Percentiles rank a stretch among this genome's conserved stretches.
Evolutionary conservation across 2,888 invertebrate genomes (phyloP).

Genomic region (Camponotus fellah): DNA sequence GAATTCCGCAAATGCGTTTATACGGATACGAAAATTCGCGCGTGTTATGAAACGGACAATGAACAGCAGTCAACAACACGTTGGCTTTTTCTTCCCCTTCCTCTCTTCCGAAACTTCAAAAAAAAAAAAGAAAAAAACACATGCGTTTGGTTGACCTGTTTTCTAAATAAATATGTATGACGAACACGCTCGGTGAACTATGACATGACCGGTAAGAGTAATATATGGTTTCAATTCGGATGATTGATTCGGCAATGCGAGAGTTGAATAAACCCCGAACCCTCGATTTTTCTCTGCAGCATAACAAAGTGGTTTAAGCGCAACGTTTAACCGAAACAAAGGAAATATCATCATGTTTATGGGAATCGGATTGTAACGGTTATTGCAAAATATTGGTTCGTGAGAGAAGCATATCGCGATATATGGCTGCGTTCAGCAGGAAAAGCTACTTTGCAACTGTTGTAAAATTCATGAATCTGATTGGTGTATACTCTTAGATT

Average conservation of each 20-base stretch:
- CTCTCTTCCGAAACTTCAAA: slow-evolving; percentile 1
- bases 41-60: slow-evolving; percentile 5
- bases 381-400: background rate
- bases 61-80: slow-evolving; percentile 34
- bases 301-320: background rate
- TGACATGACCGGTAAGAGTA: slow-evolving; percentile 13
- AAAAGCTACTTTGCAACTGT: too few species aligned
- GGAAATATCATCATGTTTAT: too few species aligned
- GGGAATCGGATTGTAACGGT: background rate
- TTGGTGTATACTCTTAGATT: too few species aligned
- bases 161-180: slow-evolving; percentile 49
- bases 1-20: slow-evolving; percentile 41
- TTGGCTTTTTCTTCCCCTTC: background rate
- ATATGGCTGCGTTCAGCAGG: too few species aligned
- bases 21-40: slow-evolving; percentile 35
- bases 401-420: background rate
- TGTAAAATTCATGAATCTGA: too few species aligned
- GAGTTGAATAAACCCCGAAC: slow-evolving; percentile 2
- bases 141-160: background rate
- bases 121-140: background rate
- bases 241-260: slow-evolving; percentile 26
- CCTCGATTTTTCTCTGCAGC: slow-evolving; percentile 8
- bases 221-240: slow-evolving; percentile 37
- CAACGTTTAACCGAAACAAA: background rate
- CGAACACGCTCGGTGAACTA: slow-evolving; percentile 23